Base-by-base conservation (phyloP, 2,888 invertebrate genomes). In the Laothoe populi region DNA sequence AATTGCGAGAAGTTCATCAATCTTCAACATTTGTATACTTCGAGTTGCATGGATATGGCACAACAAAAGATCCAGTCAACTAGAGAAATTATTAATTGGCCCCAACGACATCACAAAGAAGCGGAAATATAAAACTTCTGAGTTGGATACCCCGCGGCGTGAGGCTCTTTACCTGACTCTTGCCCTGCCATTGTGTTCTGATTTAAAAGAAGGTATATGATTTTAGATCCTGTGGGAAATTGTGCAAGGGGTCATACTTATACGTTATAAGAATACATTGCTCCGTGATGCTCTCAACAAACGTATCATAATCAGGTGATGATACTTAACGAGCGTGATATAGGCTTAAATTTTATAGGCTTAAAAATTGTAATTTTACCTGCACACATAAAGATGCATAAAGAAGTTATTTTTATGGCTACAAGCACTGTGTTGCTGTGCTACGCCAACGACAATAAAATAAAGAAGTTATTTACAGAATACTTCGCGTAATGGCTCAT, bases 51-150 rank as follows among this genome's bases (percentile, higher is more conserved):
- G 79, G 70, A 79, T 78, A 79, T 75, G 77, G 79, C 67, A 79
- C 78, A 84, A 91, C 90, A 91, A 91, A 90, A 82, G 86, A 87
- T 87, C 77, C 87, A 91, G 92, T 90, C 92, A 91, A 88, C 88
- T 85, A 90, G 87, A 84, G 86, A 92, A 88, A 90, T 92, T 92
- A 92, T 90, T 92, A 92, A 92, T 92, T 91, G 91, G 86, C 81
- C 81, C 77, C 81, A 79, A 82, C 81, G 77, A 78, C 76, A 79
- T 75, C 79, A 92, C 92, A 92, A 92, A 91, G 92, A 90, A 92
- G 86, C 92, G 92, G 92, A 92, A 90, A 92, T 92, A 92, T 92
- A 92, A 92, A 92, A 92, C 90, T 91, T 87, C 84, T 86, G 82
- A 83, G 75, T 81, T 77, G 86, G 82, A 84, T 53, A 85, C 89